phyloP scores from a whole-genome alignment of 2,888 invertebrate species.

The Drosophila maculinotata region DNA sequence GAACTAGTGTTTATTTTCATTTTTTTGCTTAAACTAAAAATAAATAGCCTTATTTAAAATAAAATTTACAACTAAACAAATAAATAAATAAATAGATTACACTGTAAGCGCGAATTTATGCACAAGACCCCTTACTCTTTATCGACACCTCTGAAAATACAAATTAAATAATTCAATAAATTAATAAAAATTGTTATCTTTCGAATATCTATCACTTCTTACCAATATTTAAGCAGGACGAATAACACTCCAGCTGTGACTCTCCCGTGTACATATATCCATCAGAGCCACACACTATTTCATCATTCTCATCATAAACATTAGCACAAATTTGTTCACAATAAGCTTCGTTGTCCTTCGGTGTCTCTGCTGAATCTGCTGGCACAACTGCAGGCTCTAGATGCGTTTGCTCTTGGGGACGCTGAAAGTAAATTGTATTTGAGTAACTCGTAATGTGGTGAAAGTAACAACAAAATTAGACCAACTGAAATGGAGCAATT shows the following conservation, averaged over 20 bases:
- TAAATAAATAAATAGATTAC: slow-evolving; percentile 37
- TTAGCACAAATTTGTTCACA: slow-evolving; percentile 83
- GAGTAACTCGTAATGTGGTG: slow-evolving; percentile 19
- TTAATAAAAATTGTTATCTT: not conserved
- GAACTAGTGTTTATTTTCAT: too few species aligned
- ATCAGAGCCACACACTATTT: slow-evolving; percentile 83
- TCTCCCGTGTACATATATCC: slow-evolving; percentile 84
- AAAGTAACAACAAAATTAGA: slow-evolving; percentile 35
- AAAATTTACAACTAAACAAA: slow-evolving; percentile 34
- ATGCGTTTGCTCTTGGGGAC: slow-evolving; percentile 29
- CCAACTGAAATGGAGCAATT: slow-evolving; percentile 26
- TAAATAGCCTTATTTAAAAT: slow-evolving; percentile 42
- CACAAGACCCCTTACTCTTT: slow-evolving; percentile 83
- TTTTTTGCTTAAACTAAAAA: slow-evolving; percentile 40
- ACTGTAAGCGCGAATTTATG: slow-evolving; percentile 34
- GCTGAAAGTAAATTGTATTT: slow-evolving; percentile 14
- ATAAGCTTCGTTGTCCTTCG: slow-evolving; percentile 81
- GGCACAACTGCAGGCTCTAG: slow-evolving; percentile 15
- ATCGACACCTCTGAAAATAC: slow-evolving; percentile 81
- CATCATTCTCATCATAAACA: slow-evolving; percentile 83
- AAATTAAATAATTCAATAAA: not conserved
- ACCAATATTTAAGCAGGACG: slow-evolving; percentile 83
- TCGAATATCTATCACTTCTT: slow-evolving; percentile 32
- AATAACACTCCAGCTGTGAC: slow-evolving; percentile 83
- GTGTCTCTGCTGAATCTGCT: slow-evolving; percentile 26